A percentile compares a stretch with the other conserved stretches of the same genome.
Evolutionary conservation across 2,113 vertebrate genomes (phyloP).

Genomic region (Patagioenas fasciata): DNA sequence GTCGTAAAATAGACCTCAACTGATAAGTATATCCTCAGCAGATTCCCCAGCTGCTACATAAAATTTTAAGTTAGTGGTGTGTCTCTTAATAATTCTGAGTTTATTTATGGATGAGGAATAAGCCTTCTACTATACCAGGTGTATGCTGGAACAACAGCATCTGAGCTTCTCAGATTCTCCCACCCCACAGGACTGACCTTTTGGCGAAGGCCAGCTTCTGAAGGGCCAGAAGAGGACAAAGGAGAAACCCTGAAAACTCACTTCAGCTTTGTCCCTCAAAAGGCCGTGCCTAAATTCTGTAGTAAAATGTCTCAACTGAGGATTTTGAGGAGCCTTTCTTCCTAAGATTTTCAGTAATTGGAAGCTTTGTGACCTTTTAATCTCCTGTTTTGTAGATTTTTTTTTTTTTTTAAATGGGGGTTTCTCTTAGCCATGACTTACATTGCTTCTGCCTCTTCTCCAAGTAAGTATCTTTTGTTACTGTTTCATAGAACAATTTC

Average conservation of each 20-base stretch:
- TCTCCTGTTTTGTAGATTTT: neutral
- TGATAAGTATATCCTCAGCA: slow-evolving; percentile 22
- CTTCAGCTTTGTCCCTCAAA: neutral
- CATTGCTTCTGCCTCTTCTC: neutral
- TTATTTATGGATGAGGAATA: neutral
- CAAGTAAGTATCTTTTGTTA: neutral
- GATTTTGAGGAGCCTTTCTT: neutral
- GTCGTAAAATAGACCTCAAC: neutral
- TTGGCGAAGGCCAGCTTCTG: neutral
- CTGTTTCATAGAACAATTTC: neutral
- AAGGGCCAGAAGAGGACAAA: neutral
- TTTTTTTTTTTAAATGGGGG: neutral
- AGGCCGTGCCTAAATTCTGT: neutral
- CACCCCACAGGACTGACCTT: neutral
- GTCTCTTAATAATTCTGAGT: slow-evolving; percentile 5
- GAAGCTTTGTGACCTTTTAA: neutral
- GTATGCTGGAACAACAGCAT: neutral
- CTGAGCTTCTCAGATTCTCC: neutral
- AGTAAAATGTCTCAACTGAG: neutral
- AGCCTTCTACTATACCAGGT: neutral
- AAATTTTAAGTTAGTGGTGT: neutral
- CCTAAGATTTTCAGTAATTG: neutral
- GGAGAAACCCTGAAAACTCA: neutral
- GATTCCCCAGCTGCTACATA: slow-evolving; percentile 28
- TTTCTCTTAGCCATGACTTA: neutral